A percentile compares a stretch with the other conserved stretches of the same genome.
Conservation (phyloP, 2,888 invertebrate genomes). For the Apotomis turbidana region DNA sequence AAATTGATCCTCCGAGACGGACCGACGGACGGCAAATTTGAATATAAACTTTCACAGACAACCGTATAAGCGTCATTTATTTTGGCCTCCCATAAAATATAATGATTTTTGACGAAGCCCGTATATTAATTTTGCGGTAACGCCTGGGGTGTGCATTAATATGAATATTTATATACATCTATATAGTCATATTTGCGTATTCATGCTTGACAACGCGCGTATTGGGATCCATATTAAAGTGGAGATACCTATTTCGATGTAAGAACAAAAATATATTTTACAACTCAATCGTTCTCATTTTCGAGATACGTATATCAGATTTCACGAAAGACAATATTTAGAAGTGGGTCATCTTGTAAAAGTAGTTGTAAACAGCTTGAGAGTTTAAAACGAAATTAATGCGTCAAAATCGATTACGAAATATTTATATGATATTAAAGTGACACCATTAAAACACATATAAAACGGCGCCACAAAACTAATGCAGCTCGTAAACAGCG, state of each 20-base stretch:
- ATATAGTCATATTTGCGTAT: constrained; percentile 38
- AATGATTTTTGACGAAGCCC: constrained; percentile 81
- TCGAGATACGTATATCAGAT: not conserved
- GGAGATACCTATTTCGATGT: constrained; percentile 12
- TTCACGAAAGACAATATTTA: not conserved
- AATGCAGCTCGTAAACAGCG: constrained; percentile 24
- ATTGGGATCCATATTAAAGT: constrained; percentile 30
- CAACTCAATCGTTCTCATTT: not conserved
- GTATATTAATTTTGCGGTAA: constrained; percentile 75
- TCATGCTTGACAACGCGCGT: constrained; percentile 34
- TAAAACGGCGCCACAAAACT: constrained; percentile 20
- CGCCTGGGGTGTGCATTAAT: constrained; percentile 65
- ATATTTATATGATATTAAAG: constrained; percentile 14
- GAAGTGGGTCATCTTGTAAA: not conserved
- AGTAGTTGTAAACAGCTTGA: not conserved
- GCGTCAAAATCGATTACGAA: constrained; percentile 6
- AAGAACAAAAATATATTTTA: constrained; percentile 4
- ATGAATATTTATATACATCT: constrained; percentile 63
- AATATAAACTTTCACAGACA: constrained; percentile 79
- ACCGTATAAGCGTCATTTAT: constrained; percentile 81
- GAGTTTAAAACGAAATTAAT: not conserved
- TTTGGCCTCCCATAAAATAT: constrained; percentile 81
- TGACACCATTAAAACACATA: constrained; percentile 23
- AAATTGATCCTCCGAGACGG: constrained; percentile 83
- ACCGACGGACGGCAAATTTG: constrained; percentile 80